Base-by-base conservation (phyloP, 2,888 invertebrate species). In the Pemphredon lugubris region DNA sequence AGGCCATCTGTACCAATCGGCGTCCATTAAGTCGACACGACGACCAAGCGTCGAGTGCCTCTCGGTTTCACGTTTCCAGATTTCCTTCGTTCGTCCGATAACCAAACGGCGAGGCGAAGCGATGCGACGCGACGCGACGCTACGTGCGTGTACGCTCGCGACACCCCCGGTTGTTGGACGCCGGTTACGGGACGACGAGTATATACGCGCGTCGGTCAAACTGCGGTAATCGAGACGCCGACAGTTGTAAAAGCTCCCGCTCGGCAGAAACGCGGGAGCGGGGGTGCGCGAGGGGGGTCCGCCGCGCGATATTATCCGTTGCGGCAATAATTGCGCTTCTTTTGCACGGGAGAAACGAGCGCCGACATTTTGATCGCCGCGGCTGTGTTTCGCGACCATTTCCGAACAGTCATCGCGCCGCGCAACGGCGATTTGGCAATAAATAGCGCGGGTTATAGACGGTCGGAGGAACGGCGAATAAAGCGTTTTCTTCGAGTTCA, bases 1-100 rank as follows among this genome's bases (percentile, higher is more conserved):
- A 86, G 84, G 84, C 85, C 87, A 85, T 86, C 86, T 82, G 83
- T 84, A 84, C 84, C 85, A 86, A 86, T 86, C 85, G 86, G 76
- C 76, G 85, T 84, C 84, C 82, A 86, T 87, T 86, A 85, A 76
- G 77, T 75, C 77, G 83, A 82, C 76, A 73, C 72, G 74, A 48
- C 63, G 71, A 53, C 58, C 58, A n/a, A n/a, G n/a, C 57, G 65
- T 73, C 64, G 59, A 68, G 78, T 65, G 73, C 53, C 61, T 75
- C 68, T 75, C 75, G 73, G 79, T 80, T 81, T 81, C 77, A 66
- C 61, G 64, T 82, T 84, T 81, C 71, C 80, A 77, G 75, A 65
- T 75, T 79, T 77, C 73, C 73, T 69, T 70, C 72, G 53, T 11
- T 48, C 42, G 13, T 9, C 18, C 47, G 45, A 68, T 58, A 44